A percentile compares a stretch with the other conserved stretches of the same genome.
These are phyloP conservation scores for Oryzias woworae DNA, from an alignment of 2,113 vertebrate species.

Conservation along the genomic window DNA sequence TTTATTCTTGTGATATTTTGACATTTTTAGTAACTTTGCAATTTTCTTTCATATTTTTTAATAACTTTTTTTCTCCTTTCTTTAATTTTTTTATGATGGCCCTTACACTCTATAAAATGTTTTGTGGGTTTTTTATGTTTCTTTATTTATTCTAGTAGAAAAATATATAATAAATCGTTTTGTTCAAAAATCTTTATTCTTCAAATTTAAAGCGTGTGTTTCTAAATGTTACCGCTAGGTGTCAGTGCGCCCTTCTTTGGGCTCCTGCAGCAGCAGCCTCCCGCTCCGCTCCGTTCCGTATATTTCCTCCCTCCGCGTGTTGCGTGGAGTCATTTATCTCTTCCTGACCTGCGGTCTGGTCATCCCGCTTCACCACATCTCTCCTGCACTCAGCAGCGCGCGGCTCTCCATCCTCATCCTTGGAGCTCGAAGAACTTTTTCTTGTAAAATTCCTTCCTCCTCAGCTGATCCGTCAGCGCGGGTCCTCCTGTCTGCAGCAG, in stretches of 20 bases:
- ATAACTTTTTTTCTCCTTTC: too few species aligned
- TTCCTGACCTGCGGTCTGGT: constrained; percentile 29
- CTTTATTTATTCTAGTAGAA: too few species aligned
- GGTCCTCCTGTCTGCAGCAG: neutral
- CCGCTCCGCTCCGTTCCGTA: constrained; percentile 35
- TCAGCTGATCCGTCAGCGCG: neutral
- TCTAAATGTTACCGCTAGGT: constrained; percentile 8
- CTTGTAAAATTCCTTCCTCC: neutral
- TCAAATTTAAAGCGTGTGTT: neutral
- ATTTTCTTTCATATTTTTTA: too few species aligned
- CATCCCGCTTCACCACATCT: neutral
- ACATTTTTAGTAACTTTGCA: too few species aligned
- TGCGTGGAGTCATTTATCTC: constrained; percentile 39
- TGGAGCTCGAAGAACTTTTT: constrained; percentile 51
- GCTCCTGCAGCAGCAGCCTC: constrained; percentile 26
- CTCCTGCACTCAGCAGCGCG: constrained; percentile 9
- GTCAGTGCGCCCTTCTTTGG: neutral
- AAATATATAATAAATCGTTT: too few species aligned
- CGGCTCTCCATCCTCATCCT: constrained; percentile 13
- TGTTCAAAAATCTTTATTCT: too few species aligned
- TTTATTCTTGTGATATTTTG: too few species aligned
- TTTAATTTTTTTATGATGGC: too few species aligned
- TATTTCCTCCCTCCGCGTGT: constrained; percentile 29
- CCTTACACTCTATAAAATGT: too few species aligned
- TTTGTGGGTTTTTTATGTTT: too few species aligned